Percentiles rank a stretch among this genome's conserved stretches.
Conservation (phyloP, 1,140 invertebrate species). For the Nephila pilipes region DNA sequence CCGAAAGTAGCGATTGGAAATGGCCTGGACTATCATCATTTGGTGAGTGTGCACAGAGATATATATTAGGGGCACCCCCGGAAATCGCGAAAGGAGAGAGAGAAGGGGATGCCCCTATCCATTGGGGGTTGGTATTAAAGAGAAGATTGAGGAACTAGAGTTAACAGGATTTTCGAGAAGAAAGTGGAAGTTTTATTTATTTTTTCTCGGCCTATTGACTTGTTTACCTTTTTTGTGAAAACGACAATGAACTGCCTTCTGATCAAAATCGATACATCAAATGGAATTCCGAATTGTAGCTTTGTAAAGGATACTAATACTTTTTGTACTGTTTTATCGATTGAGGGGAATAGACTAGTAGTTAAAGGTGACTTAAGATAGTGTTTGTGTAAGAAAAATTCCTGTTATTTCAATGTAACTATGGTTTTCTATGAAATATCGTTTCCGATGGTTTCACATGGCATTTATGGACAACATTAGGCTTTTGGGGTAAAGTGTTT, state of each 20-base stretch:
- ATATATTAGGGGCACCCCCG: neutral
- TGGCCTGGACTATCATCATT: constrained; percentile 11
- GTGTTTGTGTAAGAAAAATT: too few species aligned
- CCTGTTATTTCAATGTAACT: too few species aligned
- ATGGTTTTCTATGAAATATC: too few species aligned
- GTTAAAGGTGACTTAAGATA: too few species aligned
- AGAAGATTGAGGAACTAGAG: constrained; percentile 22
- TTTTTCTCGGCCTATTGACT: neutral
- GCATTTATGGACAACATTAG: too few species aligned
- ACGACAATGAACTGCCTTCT: neutral
- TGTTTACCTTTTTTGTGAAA: neutral
- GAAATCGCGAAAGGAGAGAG: neutral
- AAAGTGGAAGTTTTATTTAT: constrained; percentile 18
- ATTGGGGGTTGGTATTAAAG: neutral
- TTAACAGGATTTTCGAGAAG: constrained; percentile 27
- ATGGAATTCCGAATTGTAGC: neutral
- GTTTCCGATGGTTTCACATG: too few species aligned
- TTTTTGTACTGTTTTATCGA: neutral
- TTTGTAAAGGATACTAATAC: neutral
- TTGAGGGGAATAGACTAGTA: neutral
- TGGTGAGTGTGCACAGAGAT: constrained; percentile 6
- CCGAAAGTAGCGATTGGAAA: constrained; percentile 9
- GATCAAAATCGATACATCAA: constrained; percentile 2
- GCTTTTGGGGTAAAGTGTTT: too few species aligned
- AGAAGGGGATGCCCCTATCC: neutral